A percentile compares a stretch with the other conserved stretches of the same genome.
These are phyloP conservation scores for Drosophila trapezifrons DNA, from an alignment of 1,140 invertebrate species.

Conservation along the genomic window DNA sequence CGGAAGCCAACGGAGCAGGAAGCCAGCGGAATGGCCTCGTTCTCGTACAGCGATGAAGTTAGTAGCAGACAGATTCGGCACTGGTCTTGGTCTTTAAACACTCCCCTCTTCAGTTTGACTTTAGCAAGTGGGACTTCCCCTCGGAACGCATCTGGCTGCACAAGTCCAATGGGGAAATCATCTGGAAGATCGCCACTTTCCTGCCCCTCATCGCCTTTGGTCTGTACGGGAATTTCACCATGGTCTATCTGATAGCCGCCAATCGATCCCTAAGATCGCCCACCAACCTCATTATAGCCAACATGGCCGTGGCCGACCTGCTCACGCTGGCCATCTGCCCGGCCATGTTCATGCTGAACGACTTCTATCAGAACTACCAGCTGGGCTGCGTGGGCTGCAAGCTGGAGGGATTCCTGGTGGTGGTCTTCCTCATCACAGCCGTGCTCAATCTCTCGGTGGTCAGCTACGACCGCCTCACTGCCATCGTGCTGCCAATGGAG, in stretches of 20 bases:
- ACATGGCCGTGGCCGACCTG: constrained; percentile 91
- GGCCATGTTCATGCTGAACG: constrained; percentile 88
- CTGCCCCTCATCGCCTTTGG: constrained; percentile 88
- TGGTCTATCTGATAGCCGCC: constrained; percentile 88
- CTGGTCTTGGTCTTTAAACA: not conserved
- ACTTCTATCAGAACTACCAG: constrained; percentile 91
- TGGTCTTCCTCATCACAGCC: constrained; percentile 88
- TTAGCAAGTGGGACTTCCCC: constrained; percentile 77
- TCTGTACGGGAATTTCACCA: constrained; percentile 89
- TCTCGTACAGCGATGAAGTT: constrained; percentile 36
- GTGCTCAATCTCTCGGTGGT: constrained; percentile 92
- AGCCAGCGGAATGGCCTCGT: constrained; percentile 39
- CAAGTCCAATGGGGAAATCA: constrained; percentile 86
- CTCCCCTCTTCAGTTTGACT: constrained; percentile 57
- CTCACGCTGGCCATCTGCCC: constrained; percentile 90
- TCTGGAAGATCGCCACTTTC: constrained; percentile 86
- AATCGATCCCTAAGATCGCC: constrained; percentile 89
- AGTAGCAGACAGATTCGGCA: not conserved
- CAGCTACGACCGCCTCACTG: constrained; percentile 92
- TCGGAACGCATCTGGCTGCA: constrained; percentile 86
- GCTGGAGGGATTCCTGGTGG: constrained; percentile 89
- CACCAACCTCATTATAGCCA: constrained; percentile 91
- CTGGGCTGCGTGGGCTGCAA: constrained; percentile 89
- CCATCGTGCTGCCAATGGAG: constrained; percentile 90
- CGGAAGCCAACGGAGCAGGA: constrained; percentile 15